These are phyloP conservation scores for Drosophila sucinea DNA, from an alignment of 1,140 invertebrate species.

Conservation along the genomic window DNA sequence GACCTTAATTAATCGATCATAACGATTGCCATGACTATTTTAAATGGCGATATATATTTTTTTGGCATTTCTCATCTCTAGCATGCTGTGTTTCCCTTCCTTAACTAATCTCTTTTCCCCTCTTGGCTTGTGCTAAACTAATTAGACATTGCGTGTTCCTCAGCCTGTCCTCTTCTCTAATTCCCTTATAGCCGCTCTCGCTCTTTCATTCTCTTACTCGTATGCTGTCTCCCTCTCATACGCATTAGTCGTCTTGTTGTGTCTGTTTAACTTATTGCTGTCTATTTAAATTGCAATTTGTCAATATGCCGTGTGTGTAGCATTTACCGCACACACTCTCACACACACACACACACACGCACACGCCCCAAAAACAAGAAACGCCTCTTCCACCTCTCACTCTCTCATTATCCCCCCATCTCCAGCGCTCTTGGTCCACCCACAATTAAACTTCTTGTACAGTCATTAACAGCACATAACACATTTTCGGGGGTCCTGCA, in stretches of 20 bases:
- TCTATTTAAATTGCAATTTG: constrained; percentile 81
- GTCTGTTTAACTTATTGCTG: constrained; percentile 79
- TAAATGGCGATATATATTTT: not conserved
- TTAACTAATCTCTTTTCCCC: constrained; percentile 7
- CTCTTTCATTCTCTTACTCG: constrained; percentile 7
- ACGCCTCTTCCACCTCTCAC: not conserved
- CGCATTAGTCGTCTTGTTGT: constrained; percentile 29
- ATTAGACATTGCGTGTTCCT: constrained; percentile 74
- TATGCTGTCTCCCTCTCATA: constrained; percentile 9
- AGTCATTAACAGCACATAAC: constrained; percentile 80
- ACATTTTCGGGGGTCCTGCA: constrained; percentile 8
- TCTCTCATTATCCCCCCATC: not conserved
- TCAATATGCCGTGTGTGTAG: constrained; percentile 62
- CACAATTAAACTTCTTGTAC: constrained; percentile 79
- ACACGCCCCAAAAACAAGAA: constrained; percentile 3
- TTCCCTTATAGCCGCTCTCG: not conserved
- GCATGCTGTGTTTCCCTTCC: constrained; percentile 15
- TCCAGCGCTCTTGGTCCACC: constrained; percentile 24
- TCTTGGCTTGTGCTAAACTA: constrained; percentile 54
- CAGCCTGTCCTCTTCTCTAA: constrained; percentile 36
- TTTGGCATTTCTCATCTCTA: constrained; percentile 49
- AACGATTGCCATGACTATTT: too few species aligned
- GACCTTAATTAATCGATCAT: too few species aligned
- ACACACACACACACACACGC: constrained; percentile 44
- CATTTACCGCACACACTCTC: constrained; percentile 44